Percentiles rank a stretch among this genome's conserved stretches.
Conservation (phyloP, 2,797 vertebrate species). For the Peromyscus nudipes region DNA sequence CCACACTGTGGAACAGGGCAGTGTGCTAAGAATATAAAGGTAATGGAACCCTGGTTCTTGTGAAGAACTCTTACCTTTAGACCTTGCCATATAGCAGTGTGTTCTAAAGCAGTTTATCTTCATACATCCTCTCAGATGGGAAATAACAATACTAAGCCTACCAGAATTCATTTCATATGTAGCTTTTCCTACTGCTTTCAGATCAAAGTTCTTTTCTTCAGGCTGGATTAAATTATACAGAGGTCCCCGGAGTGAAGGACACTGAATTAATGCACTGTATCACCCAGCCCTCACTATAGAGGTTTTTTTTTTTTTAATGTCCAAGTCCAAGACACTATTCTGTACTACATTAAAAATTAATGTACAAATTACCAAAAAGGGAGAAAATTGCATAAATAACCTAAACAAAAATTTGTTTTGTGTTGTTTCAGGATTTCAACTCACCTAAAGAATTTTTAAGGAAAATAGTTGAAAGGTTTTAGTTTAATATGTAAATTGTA, state of each 20-base stretch:
- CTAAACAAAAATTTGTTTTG: conserved; percentile 80
- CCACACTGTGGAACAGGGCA: conserved; percentile 43
- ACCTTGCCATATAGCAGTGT: conserved; percentile 81
- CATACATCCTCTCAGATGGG: conserved; percentile 84
- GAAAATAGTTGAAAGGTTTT: conserved; percentile 80
- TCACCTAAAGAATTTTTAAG: conserved; percentile 74
- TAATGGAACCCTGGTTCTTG: conserved; percentile 68
- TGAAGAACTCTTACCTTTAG: conserved; percentile 83
- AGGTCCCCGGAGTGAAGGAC: conserved; percentile 92
- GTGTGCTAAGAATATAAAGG: conserved; percentile 30
- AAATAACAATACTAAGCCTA: conserved; percentile 87
- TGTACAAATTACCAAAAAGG: conserved; percentile 86
- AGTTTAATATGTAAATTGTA: conserved; percentile 83
- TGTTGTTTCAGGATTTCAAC: conserved; percentile 76
- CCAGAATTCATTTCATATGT: conserved; percentile 91
- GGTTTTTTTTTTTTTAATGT: conserved; percentile 84
- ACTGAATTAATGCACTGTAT: conserved; percentile 92
- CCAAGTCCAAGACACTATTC: conserved; percentile 86
- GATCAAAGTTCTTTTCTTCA: conserved; percentile 92
- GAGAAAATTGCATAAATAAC: conserved; percentile 85
- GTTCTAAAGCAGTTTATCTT: conserved; percentile 89
- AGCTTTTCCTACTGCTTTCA: conserved; percentile 89
- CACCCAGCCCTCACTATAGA: conserved; percentile 88
- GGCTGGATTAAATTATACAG: conserved; percentile 91
- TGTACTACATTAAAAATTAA: conserved; percentile 91